Percentiles rank a stretch among this genome's conserved stretches.
These are phyloP conservation scores for Brachycybe producta DNA, from an alignment of 2,888 invertebrate genomes.

Conservation along the genomic window DNA sequence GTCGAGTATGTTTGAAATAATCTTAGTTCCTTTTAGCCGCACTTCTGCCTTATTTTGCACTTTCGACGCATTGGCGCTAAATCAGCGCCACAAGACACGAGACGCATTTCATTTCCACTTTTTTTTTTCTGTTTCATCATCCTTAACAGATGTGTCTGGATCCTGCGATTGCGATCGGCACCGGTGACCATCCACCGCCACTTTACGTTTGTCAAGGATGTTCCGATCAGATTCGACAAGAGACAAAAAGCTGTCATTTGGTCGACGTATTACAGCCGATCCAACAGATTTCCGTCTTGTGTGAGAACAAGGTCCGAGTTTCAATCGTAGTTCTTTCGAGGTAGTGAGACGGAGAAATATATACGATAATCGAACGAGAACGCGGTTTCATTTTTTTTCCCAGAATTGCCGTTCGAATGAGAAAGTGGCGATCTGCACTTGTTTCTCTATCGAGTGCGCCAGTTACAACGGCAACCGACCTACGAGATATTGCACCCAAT, in stretches of 20 bases:
- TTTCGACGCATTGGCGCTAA: no score
- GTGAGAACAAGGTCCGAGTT: conserved; percentile 95
- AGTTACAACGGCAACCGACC: conserved; percentile 93
- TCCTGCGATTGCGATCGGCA: conserved; percentile 63
- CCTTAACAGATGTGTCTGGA: conserved; percentile 90
- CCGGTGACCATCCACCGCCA: conserved; percentile 63
- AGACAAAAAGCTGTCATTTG: conserved; percentile 31
- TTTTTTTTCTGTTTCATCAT: not conserved
- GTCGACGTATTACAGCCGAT: conserved; percentile 57
- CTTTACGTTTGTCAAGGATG: conserved; percentile 92
- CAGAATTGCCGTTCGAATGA: conserved; percentile 84
- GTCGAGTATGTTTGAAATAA: no score
- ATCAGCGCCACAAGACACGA: no score
- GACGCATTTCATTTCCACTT: not conserved
- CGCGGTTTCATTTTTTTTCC: conserved; percentile 24
- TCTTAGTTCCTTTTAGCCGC: no score
- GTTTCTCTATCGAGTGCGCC: conserved; percentile 93
- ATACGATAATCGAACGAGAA: no score
- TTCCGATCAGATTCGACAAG: conserved; percentile 43
- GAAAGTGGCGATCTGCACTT: conserved; percentile 85
- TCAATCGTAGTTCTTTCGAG: no score
- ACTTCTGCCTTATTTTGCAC: no score
- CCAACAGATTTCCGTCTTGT: conserved; percentile 86
- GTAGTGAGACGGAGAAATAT: no score
- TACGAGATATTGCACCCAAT: conserved; percentile 80